Evolutionary conservation across 2,113 vertebrate genomes (phyloP).

Genomic region (Actenoides lindsayi): DNA sequence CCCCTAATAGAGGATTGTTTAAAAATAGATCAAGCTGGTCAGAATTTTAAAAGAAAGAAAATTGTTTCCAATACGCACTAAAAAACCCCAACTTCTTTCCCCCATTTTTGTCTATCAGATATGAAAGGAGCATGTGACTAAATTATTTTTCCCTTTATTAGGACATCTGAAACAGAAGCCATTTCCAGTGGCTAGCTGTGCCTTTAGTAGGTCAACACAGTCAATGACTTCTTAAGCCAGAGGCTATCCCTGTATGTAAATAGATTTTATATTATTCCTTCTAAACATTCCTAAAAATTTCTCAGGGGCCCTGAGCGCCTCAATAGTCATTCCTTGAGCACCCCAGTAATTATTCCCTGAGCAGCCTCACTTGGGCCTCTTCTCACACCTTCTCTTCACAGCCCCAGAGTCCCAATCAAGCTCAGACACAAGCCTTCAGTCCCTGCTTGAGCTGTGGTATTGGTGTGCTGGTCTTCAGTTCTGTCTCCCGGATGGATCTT

Average conservation of each 20-base stretch:
- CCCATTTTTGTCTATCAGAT: neutral
- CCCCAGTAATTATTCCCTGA: neutral
- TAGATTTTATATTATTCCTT: neutral
- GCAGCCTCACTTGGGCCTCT: neutral
- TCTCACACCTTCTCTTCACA: neutral
- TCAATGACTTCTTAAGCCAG: neutral
- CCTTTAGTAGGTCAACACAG: neutral
- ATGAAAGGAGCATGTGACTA: neutral
- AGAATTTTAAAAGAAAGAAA: neutral
- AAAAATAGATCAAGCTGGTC: neutral
- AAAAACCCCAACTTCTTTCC: neutral
- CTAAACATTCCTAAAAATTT: neutral
- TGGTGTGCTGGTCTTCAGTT: neutral
- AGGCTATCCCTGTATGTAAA: neutral
- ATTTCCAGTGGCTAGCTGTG: neutral
- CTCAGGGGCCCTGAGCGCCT: neutral
- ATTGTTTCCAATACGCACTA: neutral
- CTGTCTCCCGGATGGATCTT: neutral
- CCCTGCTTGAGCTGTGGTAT: neutral
- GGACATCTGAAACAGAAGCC: neutral
- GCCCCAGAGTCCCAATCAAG: neutral
- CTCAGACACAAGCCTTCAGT: neutral
- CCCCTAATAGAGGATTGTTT: neutral
- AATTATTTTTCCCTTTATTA: neutral
- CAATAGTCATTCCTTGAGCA: neutral